A percentile compares a stretch with the other conserved stretches of the same genome.
Evolutionary conservation across 2,797 vertebrate species (phyloP).

Genomic region (Anguilla anguilla): DNA sequence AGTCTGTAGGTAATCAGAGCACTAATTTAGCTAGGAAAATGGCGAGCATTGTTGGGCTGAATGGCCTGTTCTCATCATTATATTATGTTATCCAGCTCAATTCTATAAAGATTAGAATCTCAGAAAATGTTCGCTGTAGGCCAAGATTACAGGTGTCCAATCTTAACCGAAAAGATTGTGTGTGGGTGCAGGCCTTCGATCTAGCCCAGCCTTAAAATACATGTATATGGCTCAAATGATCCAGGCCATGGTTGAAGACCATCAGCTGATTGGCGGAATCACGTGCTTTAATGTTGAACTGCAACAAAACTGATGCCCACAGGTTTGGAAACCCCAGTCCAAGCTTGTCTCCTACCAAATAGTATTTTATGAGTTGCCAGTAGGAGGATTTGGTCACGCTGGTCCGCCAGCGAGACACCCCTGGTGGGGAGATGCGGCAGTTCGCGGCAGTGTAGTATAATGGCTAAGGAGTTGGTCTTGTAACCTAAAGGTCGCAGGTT

Average conservation of each 20-base stretch:
- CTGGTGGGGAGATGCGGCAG: too few relatives aligned
- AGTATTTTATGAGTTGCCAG: not conserved
- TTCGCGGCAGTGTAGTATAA: too few relatives aligned
- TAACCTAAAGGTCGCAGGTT: not conserved
- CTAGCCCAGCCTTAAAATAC: not conserved
- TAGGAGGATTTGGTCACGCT: not conserved
- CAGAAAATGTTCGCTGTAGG: not conserved
- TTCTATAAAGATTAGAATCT: not conserved
- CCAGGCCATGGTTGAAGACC: too few relatives aligned
- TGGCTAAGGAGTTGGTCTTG: too few relatives aligned
- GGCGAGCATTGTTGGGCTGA: too few relatives aligned
- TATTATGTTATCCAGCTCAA: not conserved
- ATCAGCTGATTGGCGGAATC: not conserved
- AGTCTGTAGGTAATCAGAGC: too few relatives aligned
- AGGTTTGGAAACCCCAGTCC: not conserved
- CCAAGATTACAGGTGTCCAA: not conserved
- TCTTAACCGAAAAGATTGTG: not conserved
- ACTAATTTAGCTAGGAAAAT: too few relatives aligned
- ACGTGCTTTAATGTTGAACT: not conserved
- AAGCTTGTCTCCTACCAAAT: not conserved
- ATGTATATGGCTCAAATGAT: not conserved
- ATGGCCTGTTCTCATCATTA: too few relatives aligned
- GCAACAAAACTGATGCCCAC: not conserved
- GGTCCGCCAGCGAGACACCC: too few relatives aligned
- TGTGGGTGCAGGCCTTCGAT: not conserved